Evolutionary conservation across 2,888 invertebrate species (phyloP), one percentile per base, ranked within the genome.

Genomic region (Hermaeophaga mercurialis): DNA sequence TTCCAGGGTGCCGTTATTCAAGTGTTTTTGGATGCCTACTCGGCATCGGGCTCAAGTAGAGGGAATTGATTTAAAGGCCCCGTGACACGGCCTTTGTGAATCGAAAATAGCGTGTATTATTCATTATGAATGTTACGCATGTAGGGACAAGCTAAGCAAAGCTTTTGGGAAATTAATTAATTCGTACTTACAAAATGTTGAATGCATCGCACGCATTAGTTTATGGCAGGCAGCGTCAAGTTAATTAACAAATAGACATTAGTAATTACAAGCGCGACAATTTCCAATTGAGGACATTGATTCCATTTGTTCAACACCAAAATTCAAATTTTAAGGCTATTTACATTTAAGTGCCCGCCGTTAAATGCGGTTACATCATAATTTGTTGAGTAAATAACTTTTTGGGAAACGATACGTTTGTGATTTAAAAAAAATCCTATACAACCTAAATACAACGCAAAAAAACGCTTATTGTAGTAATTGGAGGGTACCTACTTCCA

Each of bases 11-110:
- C 28, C 47, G 52, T 46, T 57, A 43, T 47, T 48, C 44, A 45
- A 50, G 38, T 39, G 56, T 56, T 56, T 56, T 56, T 56, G 38
- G 45, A 34, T 31, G 47, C 26, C 41, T 41, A 24, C 11, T 39
- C 31, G 15, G 18, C 34, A 39, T 39, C 31, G 41, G 3, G 39
- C 18, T 12, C 31, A 12, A 33, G 47, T 41, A 33, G 24, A 47
- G 41, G 41, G 41, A 47, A 48, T 47, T 47, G 47, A 54, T 54
- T 54, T 54, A 54, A 41, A 28, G 38, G 38, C 8, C 18, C 7
- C 9, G n/a, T 26, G 48, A 48, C 38, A 28, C 7, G 38, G 48
- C 33, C 48, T 48, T 26, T 26, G 47, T 47, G 36, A 36, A 14
- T n/a, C 47, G 8, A 45, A 36, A 47, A 36, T 47, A n/a, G 26